Evolutionary conservation across 2,797 vertebrate species (phyloP).

Genomic region (Darevskia mixta): DNA sequence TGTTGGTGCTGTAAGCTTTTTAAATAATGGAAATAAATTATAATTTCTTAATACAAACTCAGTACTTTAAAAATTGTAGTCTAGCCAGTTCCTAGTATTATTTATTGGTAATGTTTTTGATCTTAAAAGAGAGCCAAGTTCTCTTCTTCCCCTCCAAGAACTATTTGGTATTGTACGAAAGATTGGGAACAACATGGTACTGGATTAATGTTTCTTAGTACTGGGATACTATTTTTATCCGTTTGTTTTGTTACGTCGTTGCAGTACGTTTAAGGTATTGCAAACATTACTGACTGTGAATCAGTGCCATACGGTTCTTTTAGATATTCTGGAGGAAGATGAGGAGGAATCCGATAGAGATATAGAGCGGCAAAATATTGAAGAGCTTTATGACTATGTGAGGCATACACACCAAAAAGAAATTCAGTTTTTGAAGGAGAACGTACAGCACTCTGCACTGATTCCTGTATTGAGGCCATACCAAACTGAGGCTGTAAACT

Average conservation of each 20-base stretch:
- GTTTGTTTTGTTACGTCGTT: not conserved
- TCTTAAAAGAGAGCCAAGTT: not conserved
- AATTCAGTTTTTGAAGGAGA: slow-evolving; percentile 74
- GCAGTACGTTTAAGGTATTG: not conserved
- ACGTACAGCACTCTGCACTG: slow-evolving; percentile 91
- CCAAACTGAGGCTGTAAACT: slow-evolving; percentile 95
- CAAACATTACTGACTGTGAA: not conserved
- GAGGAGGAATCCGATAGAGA: slow-evolving; percentile 93
- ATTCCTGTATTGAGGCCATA: slow-evolving; percentile 91
- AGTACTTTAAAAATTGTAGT: not conserved
- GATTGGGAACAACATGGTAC: not conserved
- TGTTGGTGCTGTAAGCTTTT: no score
- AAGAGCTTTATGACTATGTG: slow-evolving; percentile 95
- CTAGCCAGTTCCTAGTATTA: not conserved
- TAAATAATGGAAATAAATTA: not conserved
- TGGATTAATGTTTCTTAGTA: not conserved
- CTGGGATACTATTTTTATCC: not conserved
- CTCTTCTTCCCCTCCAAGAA: not conserved
- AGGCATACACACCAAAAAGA: slow-evolving; percentile 82
- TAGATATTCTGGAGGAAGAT: slow-evolving; percentile 90
- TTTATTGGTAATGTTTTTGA: not conserved
- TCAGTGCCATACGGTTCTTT: not conserved
- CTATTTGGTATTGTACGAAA: not conserved
- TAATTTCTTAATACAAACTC: not conserved
- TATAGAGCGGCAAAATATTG: slow-evolving; percentile 94